Base-by-base conservation (phyloP, 2,888 invertebrate genomes). In the Hirtodrosophila cameraria region DNA sequence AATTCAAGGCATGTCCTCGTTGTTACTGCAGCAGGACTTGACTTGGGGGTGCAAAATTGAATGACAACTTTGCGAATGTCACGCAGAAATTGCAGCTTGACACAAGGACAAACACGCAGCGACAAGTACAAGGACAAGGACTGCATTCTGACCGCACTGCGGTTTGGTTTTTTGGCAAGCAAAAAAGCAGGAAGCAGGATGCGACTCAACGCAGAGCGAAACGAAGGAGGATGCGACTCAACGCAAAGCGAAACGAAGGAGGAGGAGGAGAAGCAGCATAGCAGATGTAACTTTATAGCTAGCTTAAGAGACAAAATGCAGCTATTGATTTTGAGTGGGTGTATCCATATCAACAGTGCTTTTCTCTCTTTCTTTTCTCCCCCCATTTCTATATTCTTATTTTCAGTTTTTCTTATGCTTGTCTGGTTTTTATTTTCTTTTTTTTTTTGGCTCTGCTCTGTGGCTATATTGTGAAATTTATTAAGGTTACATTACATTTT, bases 301-400 rank as follows among this genome's bases (percentile, higher is more conserved):
- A 36, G 35, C 18, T 13, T 23, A 41, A 13, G 18, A 53, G 63
- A 66, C 71, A 66, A 74, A 75, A 67, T 75, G 72, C 72, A 67
- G 28, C 69, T 83, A 86, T 82, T 83, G 84, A 83, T 82, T 79
- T 69, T 55, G 9, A 50, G 46, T 58, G 53, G 54, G 39, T 33
- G 59, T 71, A 39, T 54, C 35, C 33, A 48, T 52, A 33, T n/a
- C 63, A 45, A 25, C 41, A 30, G 23, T 15, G 13, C 18, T 8
- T 8, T 18, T 31, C 38, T 16, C 36, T 7, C 23, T 18, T 18
- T 28, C 7, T 15, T 9, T n/a, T 6, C 5, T 3, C 13, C 3
- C 13, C 1, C 15, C 25, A 23, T 11, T 8, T 23, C 15, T 2
- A 1, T 18, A 9, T 18, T 12, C 4, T 2, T 6, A 13, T 8